phyloP scores from a whole-genome alignment of 1,140 invertebrate species.

The Drosophila pseudoananassae region DNA sequence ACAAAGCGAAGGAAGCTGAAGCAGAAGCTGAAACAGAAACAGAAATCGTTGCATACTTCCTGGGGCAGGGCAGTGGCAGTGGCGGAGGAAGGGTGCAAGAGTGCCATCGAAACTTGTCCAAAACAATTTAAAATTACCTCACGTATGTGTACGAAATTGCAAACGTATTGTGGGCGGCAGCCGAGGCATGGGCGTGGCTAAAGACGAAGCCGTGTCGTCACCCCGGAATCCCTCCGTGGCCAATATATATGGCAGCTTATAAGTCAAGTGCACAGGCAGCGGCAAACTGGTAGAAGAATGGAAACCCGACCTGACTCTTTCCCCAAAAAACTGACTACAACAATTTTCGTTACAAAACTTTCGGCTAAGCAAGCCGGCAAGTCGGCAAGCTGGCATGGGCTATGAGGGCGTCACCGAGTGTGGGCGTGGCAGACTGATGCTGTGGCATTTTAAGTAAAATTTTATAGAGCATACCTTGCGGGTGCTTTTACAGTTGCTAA shows the following conservation, averaged over 20 bases:
- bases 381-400: slow-evolving; percentile 2
- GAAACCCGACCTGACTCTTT: slow-evolving; percentile 37
- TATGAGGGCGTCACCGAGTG: slow-evolving; percentile 7
- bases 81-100: slow-evolving; percentile 12
- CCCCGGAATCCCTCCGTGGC: slow-evolving; percentile 11
- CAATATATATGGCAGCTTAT: slow-evolving; percentile 78
- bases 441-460: slow-evolving; percentile 79
- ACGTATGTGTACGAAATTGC: slow-evolving; percentile 79
- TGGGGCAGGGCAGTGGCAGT: slow-evolving; percentile 12
- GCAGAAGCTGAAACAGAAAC: slow-evolving; percentile 9
- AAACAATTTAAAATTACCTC: slow-evolving; percentile 81
- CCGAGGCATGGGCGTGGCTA: slow-evolving; percentile 1
- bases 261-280: slow-evolving; percentile 74
- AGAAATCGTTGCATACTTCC: slow-evolving; percentile 59
- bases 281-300: slow-evolving; percentile 45
- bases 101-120: slow-evolving; percentile 53
- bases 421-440: slow-evolving; percentile 56
- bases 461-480: slow-evolving; percentile 75
- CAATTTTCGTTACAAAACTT: slow-evolving; percentile 63
- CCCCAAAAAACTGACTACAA: slow-evolving; percentile 39
- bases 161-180: slow-evolving; percentile 69
- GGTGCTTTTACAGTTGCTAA: slow-evolving; percentile 40
- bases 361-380: slow-evolving; percentile 34
- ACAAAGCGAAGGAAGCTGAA: slow-evolving; percentile 22
- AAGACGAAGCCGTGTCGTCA: slow-evolving; percentile 32